Evolutionary conservation across 2,113 vertebrate genomes (phyloP).

Genomic region (Oryzias curvinotus): DNA sequence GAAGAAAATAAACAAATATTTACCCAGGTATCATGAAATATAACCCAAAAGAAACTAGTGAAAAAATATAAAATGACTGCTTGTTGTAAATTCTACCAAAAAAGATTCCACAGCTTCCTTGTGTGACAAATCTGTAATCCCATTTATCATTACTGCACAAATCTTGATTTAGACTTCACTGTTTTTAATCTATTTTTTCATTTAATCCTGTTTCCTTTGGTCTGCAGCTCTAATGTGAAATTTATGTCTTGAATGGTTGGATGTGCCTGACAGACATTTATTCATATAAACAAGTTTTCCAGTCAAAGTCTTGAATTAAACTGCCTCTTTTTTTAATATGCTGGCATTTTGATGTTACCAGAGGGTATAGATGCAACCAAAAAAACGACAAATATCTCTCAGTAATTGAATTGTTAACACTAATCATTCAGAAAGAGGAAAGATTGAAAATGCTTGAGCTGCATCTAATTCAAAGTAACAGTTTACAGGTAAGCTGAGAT

Average conservation of each 20-base stretch:
- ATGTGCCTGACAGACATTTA: slow-evolving; percentile 22
- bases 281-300: slow-evolving; percentile 30
- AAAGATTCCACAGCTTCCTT: slow-evolving; percentile 27
- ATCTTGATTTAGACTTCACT: slow-evolving; percentile 59
- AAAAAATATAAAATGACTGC: slow-evolving; percentile 18
- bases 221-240: slow-evolving; percentile 29
- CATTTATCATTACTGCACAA: slow-evolving; percentile 61
- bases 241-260: slow-evolving; percentile 10
- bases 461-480: slow-evolving; percentile 42
- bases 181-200: slow-evolving; percentile 56
- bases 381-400: slow-evolving; percentile 9
- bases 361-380: slow-evolving; percentile 7
- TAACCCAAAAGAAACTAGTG: neutral
- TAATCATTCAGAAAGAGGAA: slow-evolving; percentile 16
- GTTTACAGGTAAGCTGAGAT: slow-evolving; percentile 40
- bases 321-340: slow-evolving; percentile 25
- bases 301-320: slow-evolving; percentile 24
- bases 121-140: slow-evolving; percentile 62
- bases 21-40: neutral
- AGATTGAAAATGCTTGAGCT: slow-evolving; percentile 5
- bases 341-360: slow-evolving; percentile 21
- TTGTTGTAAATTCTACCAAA: slow-evolving; percentile 20
- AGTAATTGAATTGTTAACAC: slow-evolving; percentile 17
- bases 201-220: slow-evolving; percentile 56
- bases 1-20: too few relatives aligned